These are phyloP conservation scores for Megamerina dolium DNA, from an alignment of 2,888 invertebrate species.

Conservation along the genomic window DNA sequence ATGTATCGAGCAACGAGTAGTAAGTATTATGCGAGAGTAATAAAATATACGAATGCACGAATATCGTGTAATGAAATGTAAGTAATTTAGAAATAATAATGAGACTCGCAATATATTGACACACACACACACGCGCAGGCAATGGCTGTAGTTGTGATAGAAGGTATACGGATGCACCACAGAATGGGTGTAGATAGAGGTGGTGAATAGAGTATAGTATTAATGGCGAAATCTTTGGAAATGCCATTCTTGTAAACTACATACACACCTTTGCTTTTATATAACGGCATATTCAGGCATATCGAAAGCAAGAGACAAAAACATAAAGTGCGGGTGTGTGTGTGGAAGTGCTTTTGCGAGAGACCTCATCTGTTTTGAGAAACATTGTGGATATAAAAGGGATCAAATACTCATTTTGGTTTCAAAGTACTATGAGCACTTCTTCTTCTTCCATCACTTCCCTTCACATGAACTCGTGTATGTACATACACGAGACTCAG, in stretches of 20 bases:
- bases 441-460: conserved; percentile 23
- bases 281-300: too few species aligned
- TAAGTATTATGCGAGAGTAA: conserved; percentile 1
- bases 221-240: too few species aligned
- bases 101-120: conserved; percentile 4
- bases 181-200: too few species aligned
- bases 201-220: too few species aligned
- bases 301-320: not conserved
- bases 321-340: not conserved
- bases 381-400: conserved; percentile 31
- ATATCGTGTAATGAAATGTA: conserved; percentile 18
- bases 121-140: conserved; percentile 1
- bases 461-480: too few species aligned
- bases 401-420: conserved; percentile 31
- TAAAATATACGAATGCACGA: conserved; percentile 16
- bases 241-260: too few species aligned
- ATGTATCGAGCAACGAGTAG: conserved; percentile 3
- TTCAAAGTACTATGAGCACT: conserved; percentile 33
- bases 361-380: conserved; percentile 30
- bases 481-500: too few species aligned
- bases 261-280: too few species aligned
- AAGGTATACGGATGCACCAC: too few species aligned
- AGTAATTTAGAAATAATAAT: conserved; percentile 19
- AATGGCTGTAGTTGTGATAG: conserved; percentile 1
- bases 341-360: conserved; percentile 8